Evolutionary conservation across 2,888 invertebrate genomes (phyloP), one percentile per base, ranked within the genome.

Genomic region (Sphaerophoria taeniata): DNA sequence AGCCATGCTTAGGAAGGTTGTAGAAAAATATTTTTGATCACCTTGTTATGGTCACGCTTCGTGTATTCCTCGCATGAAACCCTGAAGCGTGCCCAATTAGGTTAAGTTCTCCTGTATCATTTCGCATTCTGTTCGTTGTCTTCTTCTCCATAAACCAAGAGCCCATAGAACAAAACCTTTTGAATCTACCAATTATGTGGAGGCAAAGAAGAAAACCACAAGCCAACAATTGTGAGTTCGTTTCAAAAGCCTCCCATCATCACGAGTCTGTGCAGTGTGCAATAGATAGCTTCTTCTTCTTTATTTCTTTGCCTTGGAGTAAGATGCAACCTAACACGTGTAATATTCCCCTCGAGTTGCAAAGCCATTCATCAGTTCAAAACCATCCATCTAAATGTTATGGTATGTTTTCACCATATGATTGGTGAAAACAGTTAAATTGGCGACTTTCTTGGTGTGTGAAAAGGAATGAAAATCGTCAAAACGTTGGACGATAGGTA

Each of bases 51-150:
- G 88, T 88, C 88, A 88, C 88, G 88, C 87, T 87, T 84, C 75
- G 83, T 87, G 84, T 78, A 86, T 82, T 72, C 71, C 87, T 71
- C 87, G 87, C 87, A 86, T 87, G 87, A 87, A 87, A 87, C 86
- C 87, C 87, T 87, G 87, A 88, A 88, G 88, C 88, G 87, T 88
- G 87, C 88, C 87, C 88, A 88, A 88, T 88, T 88, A 88, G 88
- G 84, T 80, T 87, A 83, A 74, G 82, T 74, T 86, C 77, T 78
- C 65, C 78, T 82, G 74, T 86, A 86, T 82, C 80, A 86, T 86
- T 82, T 82, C 74, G 73, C 82, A 82, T 86, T 74, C 74, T 65
- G 73, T 58, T 82, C 70, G 63, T 61, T 53, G 60, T 81, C 53
- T 45, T 65, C 39, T 58, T 77, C 77, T 60, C 14, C 16, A n/a